These are phyloP conservation scores for Thymelicus lineola DNA, from an alignment of 2,888 invertebrate genomes.

Conservation along the genomic window DNA sequence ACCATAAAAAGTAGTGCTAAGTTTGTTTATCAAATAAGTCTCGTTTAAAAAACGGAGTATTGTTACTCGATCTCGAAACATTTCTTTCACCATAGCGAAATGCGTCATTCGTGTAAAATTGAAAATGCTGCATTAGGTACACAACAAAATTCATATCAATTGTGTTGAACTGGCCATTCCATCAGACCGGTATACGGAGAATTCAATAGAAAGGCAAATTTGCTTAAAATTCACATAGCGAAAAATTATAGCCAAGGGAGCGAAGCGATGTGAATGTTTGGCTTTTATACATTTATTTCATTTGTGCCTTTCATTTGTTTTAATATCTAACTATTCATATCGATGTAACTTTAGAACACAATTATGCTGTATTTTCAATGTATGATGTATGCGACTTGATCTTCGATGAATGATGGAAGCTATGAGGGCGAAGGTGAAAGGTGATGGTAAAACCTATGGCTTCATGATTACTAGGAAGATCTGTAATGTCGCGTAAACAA, in stretches of 20 bases:
- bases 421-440: too few species aligned
- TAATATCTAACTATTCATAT: not conserved
- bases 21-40: too few species aligned
- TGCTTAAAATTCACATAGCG: slow-evolving; percentile 12
- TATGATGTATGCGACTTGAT: too few species aligned
- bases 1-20: too few species aligned
- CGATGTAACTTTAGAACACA: not conserved
- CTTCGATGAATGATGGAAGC: too few species aligned
- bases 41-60: too few species aligned
- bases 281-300: not conserved
- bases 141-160: slow-evolving; percentile 6
- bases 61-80: not conserved
- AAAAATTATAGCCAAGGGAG: slow-evolving; percentile 9
- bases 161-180: slow-evolving; percentile 6
- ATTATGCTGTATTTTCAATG: too few species aligned
- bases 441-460: too few species aligned
- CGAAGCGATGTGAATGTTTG: slow-evolving; percentile 3
- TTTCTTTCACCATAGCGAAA: not conserved
- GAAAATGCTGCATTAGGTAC: slow-evolving; percentile 1
- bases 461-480: too few species aligned
- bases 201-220: slow-evolving; percentile 14
- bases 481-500: too few species aligned
- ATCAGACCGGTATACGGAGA: not conserved
- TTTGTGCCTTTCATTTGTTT: not conserved
- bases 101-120: not conserved